Percentiles rank a stretch among this genome's conserved stretches.
phyloP scores from a whole-genome alignment of 2,888 invertebrate species.

The Drosophila picticornis region DNA sequence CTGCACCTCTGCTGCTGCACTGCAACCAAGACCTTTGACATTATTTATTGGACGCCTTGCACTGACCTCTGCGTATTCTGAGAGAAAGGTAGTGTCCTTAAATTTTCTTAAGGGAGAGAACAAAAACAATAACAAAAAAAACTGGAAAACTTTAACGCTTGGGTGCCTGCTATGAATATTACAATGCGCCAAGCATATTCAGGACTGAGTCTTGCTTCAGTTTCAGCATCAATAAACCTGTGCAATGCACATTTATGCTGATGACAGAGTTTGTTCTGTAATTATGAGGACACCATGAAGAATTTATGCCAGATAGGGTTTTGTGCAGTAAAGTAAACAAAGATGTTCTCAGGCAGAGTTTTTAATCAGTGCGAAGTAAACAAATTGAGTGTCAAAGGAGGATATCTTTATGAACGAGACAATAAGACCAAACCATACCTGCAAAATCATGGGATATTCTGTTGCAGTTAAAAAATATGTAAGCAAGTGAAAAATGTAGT shows the following conservation, averaged over 20 bases:
- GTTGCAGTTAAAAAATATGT: neutral
- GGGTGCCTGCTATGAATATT: neutral
- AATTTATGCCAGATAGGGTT: neutral
- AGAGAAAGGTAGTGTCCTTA: neutral
- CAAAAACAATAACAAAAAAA: neutral
- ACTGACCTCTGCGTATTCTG: neutral
- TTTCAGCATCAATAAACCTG: slow-evolving; percentile 3
- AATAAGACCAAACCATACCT: neutral
- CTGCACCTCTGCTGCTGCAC: slow-evolving; percentile 39
- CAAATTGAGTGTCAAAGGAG: slow-evolving; percentile 6
- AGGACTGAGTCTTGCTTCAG: neutral
- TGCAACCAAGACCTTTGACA: slow-evolving; percentile 40
- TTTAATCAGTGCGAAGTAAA: neutral
- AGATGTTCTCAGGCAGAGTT: neutral
- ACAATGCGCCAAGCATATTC: neutral
- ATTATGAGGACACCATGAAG: neutral
- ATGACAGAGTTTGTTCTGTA: slow-evolving; percentile 1
- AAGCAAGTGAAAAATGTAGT: too few species aligned
- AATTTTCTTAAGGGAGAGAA: slow-evolving; percentile 1
- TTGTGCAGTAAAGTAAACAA: too few species aligned
- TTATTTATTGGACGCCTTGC: slow-evolving; percentile 63
- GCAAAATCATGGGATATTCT: neutral
- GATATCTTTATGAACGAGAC: neutral
- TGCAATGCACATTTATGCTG: slow-evolving; percentile 4
- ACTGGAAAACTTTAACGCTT: neutral